Evolutionary conservation across 2,888 invertebrate species (phyloP), one percentile per base, ranked within the genome.

Genomic region (Sarcophaga rosellei): DNA sequence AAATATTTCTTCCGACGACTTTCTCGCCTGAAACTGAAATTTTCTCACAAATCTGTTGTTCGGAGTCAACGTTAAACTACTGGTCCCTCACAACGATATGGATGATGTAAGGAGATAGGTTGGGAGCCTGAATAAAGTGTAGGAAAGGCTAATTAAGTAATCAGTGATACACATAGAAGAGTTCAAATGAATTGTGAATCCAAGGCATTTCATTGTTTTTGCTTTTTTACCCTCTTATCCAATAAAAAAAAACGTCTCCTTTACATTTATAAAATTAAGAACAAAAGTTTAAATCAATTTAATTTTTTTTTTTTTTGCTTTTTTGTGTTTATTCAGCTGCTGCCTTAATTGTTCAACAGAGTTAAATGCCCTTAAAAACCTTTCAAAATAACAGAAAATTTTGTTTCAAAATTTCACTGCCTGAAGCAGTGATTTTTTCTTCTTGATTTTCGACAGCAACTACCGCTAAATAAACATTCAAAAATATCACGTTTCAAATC

Each of bases 401-500:
- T 47, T 75, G 77, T 77, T 81, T 73, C 74, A 81, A 69, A n/a
- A n/a, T n/a, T 84, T 81, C 8, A 6, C 8, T 35, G 1, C 8
- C 53, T 47, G 12, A 47, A 12, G 47, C 12, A 53, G 53, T 4
- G 15, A 8, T 4, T 12, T 17, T 53, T 4, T 15, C 80, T 53
- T 76, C 23, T 21, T 12, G n/a, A 17, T 62, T 23, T 75, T 82
- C 57, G 75, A 84, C 78, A 78, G 68, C 83, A 82, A 80, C 89
- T 89, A 88, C 88, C 89, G 90, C 88, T 89, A 89, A 88, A 88
- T 87, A 89, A 91, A 90, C 88, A 89, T 73, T 75, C 35, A 66
- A 91, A 91, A 91, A 90, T 92, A 92, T 91, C 91, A 81, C 87
- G 88, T 91, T 91, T 90, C 91, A 84, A 81, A 15, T 15, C 53